Base-by-base conservation (phyloP, 2,797 vertebrate genomes). In the Acanthopagrus latus region DNA sequence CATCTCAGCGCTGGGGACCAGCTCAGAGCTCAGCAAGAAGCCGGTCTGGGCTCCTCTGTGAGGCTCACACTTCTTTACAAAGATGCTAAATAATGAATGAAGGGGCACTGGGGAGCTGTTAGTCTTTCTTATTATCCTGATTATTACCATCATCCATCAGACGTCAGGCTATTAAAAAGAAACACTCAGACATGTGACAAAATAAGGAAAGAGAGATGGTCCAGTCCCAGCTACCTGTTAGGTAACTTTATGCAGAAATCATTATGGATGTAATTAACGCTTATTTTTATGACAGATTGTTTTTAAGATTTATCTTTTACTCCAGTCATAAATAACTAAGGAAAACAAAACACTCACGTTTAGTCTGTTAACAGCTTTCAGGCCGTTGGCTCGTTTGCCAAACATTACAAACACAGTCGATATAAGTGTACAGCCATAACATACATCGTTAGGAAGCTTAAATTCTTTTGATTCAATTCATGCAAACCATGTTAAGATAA, bases 131-230 rank as follows among this genome's bases (percentile, higher is more conserved):
- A 88, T 86, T 70, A 77, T 79, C 67, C 72, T 77, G 73, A 90
- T 90, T 80, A 92, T 91, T 66, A 60, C 83, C 23, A 62, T 80
- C 86, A 88, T 86, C 82, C 43, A 89, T 91, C 87, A 88, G 65
- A 76, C 70, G 71, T 71, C 51, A 41, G 69, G 73, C 80, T 23
- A 57, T 82, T 83, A 81, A 80, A 87, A 62, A 79, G 57, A 78
- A 63, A 80, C 12, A 4, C 38, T 8, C 67, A 75, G 47, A 80
- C 57, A 54, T 16, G 78, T 83, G 78, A 77, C 66, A 64, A 64
- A 67, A 23, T 43, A 27, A 60, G 58, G 52, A 5, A 56, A 27
- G 0, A 33, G 27, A 66, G 51, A 2, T 20, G 51, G 25, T 64
- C 12, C 48, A 38, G 54, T 73, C 21, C 33, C 47, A 47, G 41